phyloP scores from a whole-genome alignment of 1,140 invertebrate species.

The Papilio polyxenes region DNA sequence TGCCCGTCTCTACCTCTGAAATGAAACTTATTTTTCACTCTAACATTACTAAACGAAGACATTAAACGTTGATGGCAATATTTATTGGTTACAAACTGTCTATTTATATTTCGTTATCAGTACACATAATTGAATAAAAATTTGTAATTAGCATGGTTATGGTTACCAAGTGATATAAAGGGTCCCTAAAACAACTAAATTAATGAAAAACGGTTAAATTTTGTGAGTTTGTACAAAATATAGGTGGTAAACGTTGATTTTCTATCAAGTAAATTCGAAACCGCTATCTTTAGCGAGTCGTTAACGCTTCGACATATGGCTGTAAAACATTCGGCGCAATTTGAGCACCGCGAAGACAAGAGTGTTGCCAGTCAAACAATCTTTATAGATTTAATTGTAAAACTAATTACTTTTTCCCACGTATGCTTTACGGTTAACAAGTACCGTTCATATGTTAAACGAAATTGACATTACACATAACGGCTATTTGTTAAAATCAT shows the following conservation, averaged over 20 bases:
- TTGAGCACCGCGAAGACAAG: constrained; percentile 36
- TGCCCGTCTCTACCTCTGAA: no score
- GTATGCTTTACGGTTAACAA: constrained; percentile 30
- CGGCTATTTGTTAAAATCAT: constrained; percentile 26
- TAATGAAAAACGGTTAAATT: constrained; percentile 41
- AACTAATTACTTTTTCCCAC: constrained; percentile 34
- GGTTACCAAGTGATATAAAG: neutral
- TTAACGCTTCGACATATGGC: constrained; percentile 62
- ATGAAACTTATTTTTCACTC: neutral
- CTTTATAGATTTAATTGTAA: constrained; percentile 30
- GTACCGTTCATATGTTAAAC: neutral
- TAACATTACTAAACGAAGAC: no score
- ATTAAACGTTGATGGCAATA: no score
- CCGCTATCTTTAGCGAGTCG: constrained; percentile 73
- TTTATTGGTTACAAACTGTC: neutral
- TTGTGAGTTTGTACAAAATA: constrained; percentile 45
- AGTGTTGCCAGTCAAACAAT: constrained; percentile 21
- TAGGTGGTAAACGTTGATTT: constrained; percentile 68
- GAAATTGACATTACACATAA: neutral
- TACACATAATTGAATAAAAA: neutral
- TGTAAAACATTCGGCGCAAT: constrained; percentile 57
- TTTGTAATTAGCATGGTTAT: neutral
- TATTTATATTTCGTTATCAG: neutral
- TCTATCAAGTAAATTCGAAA: constrained; percentile 68
- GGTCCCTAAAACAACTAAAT: constrained; percentile 49